A percentile compares a stretch with the other conserved stretches of the same genome.
phyloP scores from a whole-genome alignment of 37 sponge, comb jelly and placozoan genomes.

The Oscarella lobularis region DNA sequence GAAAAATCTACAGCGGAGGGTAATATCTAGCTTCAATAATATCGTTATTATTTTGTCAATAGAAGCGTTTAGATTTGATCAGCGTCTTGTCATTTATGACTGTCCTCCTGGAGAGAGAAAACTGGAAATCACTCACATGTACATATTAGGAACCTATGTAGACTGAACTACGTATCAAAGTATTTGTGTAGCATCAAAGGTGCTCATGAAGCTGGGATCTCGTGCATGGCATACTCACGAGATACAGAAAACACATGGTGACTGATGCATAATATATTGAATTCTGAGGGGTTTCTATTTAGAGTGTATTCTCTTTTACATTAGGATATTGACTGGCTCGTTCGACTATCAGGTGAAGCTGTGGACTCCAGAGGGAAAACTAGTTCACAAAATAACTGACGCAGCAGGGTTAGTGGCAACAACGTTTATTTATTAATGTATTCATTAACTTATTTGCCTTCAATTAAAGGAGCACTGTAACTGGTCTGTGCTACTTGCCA shows the following conservation, averaged over 20 bases:
- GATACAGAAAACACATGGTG: conserved; percentile 61
- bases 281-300: conserved; percentile 2
- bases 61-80: background rate
- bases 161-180: background rate
- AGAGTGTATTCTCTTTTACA: conserved; percentile 5
- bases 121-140: background rate
- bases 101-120: background rate
- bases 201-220: conserved; percentile 72
- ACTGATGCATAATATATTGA: background rate
- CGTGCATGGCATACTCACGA: conserved; percentile 26
- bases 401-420: background rate
- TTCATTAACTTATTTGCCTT: too few relatives aligned
- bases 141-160: background rate
- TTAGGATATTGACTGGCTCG: conserved; percentile 64
- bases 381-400: conserved; percentile 13
- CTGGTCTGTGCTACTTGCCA: conserved; percentile 46
- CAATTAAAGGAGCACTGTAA: too few relatives aligned
- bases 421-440: too few relatives aligned
- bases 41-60: too few relatives aligned
- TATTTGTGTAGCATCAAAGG: conserved; percentile 1
- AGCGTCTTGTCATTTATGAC: background rate
- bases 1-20: background rate
- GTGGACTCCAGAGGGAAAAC: conserved; percentile 61
- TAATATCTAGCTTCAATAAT: too few relatives aligned
- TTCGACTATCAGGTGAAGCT: conserved; percentile 57